Evolutionary conservation across 2,888 invertebrate genomes (phyloP).

Genomic region (Pammene fasciana): DNA sequence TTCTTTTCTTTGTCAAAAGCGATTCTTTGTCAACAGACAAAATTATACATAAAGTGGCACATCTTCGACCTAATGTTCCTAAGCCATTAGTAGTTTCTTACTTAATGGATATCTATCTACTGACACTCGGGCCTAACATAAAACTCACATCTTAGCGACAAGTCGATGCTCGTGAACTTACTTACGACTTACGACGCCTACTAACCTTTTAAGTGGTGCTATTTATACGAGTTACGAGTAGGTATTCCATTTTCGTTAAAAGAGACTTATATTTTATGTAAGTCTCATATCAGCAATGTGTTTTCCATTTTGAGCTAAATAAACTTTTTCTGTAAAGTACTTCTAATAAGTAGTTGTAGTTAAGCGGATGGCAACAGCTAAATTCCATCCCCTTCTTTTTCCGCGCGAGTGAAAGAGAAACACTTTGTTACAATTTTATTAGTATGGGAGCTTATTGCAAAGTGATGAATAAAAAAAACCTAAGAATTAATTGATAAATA

Average conservation of each 20-base stretch:
- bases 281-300: not conserved
- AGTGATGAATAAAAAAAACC: too few species aligned
- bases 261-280: not conserved
- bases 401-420: too few species aligned
- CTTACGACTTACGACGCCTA: constrained; percentile 14
- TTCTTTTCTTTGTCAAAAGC: too few species aligned
- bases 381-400: too few species aligned
- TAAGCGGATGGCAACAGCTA: too few species aligned
- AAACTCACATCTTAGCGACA: constrained; percentile 65
- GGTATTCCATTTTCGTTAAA: not conserved
- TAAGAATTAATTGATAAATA: too few species aligned
- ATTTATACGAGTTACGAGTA: not conserved
- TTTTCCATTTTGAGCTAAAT: not conserved
- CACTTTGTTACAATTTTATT: too few species aligned
- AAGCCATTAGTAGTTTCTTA: constrained; percentile 64
- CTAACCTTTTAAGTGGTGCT: not conserved
- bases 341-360: too few species aligned
- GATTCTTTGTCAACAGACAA: constrained; percentile 5
- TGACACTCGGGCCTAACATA: constrained; percentile 63
- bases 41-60: constrained; percentile 51
- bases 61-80: constrained; percentile 66
- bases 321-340: too few species aligned
- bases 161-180: constrained; percentile 53
- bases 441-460: too few species aligned
- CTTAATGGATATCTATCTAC: constrained; percentile 76